Evolutionary conservation across 2,888 invertebrate species (phyloP).

Genomic region (Netelia melanura): DNA sequence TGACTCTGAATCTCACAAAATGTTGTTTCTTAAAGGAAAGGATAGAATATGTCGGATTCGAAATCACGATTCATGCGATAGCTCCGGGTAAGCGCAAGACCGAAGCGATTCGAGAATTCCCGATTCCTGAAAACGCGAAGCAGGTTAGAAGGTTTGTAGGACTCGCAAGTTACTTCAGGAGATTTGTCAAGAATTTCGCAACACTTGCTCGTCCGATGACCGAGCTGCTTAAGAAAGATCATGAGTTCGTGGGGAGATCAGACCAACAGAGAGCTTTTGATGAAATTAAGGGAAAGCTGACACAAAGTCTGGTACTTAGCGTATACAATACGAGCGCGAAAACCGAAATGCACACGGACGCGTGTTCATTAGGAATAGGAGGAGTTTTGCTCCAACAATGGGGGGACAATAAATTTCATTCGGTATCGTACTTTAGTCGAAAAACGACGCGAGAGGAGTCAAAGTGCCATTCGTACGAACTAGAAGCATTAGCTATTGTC

Average conservation of each 20-base stretch:
- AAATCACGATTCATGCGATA: constrained; percentile 15
- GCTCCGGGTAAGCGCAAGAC: constrained; percentile 7
- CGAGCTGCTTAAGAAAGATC: constrained; percentile 71
- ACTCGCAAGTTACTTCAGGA: constrained; percentile 71
- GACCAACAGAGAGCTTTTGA: constrained; percentile 72
- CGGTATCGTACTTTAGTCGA: constrained; percentile 58
- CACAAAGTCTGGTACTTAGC: constrained; percentile 72
- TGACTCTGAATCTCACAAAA: constrained; percentile 30
- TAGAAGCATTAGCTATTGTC: constrained; percentile 64
- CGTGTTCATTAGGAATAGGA: constrained; percentile 75
- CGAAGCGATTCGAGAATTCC: constrained; percentile 6
- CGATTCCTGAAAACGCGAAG: constrained; percentile 7
- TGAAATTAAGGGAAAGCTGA: constrained; percentile 18
- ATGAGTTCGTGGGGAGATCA: constrained; percentile 63
- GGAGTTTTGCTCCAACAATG: constrained; percentile 78
- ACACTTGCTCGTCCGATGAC: constrained; percentile 73
- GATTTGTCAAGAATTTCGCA: constrained; percentile 75
- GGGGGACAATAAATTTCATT: constrained; percentile 47
- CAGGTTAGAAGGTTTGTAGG: constrained; percentile 33
- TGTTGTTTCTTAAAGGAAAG: constrained; percentile 56
- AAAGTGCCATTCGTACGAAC: constrained; percentile 62
- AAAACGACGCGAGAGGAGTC: constrained; percentile 56
- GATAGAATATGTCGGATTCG: constrained; percentile 43
- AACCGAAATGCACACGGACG: constrained; percentile 80
- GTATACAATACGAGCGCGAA: constrained; percentile 72